Percentiles rank a stretch among this genome's conserved stretches.
Conservation (phyloP, 2,797 vertebrate genomes). For the Myoxocephalus aenaeus region DNA sequence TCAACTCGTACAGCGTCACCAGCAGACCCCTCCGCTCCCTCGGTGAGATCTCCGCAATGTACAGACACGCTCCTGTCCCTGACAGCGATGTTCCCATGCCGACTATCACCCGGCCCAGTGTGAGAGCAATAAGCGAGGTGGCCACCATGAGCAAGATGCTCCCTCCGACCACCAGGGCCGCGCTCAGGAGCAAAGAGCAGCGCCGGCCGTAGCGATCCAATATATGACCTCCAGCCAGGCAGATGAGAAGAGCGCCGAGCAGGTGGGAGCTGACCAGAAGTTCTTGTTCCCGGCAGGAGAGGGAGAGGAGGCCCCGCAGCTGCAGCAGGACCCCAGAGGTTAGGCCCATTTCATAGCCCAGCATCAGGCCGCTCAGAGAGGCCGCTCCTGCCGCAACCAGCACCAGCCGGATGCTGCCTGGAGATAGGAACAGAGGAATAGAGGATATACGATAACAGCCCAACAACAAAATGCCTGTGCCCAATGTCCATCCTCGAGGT, state of each 20-base stretch:
- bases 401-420: slow-evolving; percentile 89
- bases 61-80: slow-evolving; percentile 92
- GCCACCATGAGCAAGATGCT: slow-evolving; percentile 84
- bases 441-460: neutral
- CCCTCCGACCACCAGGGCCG: slow-evolving; percentile 86
- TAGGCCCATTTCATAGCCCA: slow-evolving; percentile 94
- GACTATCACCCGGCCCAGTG: slow-evolving; percentile 87
- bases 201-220: slow-evolving; percentile 93
- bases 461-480: neutral
- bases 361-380: slow-evolving; percentile 93
- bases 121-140: slow-evolving; percentile 84
- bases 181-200: slow-evolving; percentile 88
- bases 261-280: slow-evolving; percentile 92
- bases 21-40: slow-evolving; percentile 91
- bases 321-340: slow-evolving; percentile 95
- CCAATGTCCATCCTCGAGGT: neutral
- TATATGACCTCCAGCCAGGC: slow-evolving; percentile 88
- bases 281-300: slow-evolving; percentile 93
- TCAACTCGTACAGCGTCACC: slow-evolving; percentile 93
- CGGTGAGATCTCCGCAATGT: slow-evolving; percentile 95
- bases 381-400: slow-evolving; percentile 87
- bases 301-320: slow-evolving; percentile 85
- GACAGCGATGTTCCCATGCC: slow-evolving; percentile 93
- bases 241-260: slow-evolving; percentile 91
- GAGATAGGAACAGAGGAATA: slow-evolving; percentile 43